A percentile compares a stretch with the other conserved stretches of the same genome.
Evolutionary conservation across 2,888 invertebrate species (phyloP).

Genomic region (Temnothorax unifasciatus): DNA sequence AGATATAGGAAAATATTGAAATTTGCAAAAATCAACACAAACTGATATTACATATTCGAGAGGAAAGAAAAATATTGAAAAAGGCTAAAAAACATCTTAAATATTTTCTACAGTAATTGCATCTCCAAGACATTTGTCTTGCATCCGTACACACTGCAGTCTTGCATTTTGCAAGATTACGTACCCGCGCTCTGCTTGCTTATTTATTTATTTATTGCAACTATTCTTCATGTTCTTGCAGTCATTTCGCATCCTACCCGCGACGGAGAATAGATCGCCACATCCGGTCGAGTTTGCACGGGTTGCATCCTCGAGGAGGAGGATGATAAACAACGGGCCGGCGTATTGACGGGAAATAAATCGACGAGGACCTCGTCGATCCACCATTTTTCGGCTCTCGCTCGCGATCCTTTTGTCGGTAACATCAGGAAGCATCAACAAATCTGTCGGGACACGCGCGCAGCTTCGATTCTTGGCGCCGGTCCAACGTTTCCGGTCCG

Average conservation of each 20-base stretch:
- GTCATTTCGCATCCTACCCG: conserved; percentile 22
- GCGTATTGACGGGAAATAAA: conserved; percentile 63
- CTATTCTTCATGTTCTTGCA: conserved; percentile 33
- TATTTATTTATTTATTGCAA: conserved; percentile 48
- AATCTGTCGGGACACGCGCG: conserved; percentile 76
- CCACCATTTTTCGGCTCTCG: conserved; percentile 53
- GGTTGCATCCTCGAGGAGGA: conserved; percentile 27
- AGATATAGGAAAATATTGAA: background rate
- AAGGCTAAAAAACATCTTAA: background rate
- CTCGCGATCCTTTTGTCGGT: conserved; percentile 71
- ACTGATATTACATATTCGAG: background rate
- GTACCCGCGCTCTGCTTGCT: background rate
- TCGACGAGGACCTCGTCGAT: conserved; percentile 60
- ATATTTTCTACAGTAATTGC: background rate
- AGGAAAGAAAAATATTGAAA: background rate
- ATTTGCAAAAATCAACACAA: background rate
- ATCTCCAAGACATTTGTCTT: conserved; percentile 1
- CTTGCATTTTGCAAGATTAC: conserved; percentile 18
- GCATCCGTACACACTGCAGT: background rate
- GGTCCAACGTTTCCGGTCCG: conserved; percentile 79
- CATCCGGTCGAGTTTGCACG: conserved; percentile 28
- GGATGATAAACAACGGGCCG: conserved; percentile 41
- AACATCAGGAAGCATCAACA: conserved; percentile 78
- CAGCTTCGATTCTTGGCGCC: conserved; percentile 76
- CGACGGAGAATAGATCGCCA: conserved; percentile 44